Conservation (phyloP, 2,888 invertebrate genomes). For the Metacarcinus magister region DNA sequence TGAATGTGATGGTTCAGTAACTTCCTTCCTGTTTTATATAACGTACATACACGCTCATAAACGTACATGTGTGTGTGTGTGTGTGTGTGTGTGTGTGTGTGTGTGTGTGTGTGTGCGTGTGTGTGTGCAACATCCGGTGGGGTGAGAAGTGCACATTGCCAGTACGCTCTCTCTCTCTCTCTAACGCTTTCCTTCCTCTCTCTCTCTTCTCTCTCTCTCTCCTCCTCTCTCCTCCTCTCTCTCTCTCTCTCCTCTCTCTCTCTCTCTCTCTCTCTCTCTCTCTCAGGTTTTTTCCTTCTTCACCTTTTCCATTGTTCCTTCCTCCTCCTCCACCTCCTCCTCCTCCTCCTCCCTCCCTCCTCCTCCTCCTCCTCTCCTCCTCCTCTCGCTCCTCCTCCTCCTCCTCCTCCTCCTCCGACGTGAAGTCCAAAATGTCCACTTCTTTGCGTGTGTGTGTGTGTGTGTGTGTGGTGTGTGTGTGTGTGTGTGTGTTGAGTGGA, state of each 20-base stretch:
- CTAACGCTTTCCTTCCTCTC: background rate
- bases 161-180: background rate
- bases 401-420: background rate
- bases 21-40: no score
- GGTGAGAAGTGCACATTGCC: background rate
- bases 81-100: background rate
- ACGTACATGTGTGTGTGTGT: background rate
- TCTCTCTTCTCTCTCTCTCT: background rate
- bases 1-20: no score
- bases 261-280: background rate
- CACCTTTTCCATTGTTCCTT: background rate
- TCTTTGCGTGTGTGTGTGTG: background rate
- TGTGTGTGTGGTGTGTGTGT: no score
- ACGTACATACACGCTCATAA: background rate
- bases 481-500: no score
- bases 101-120: background rate
- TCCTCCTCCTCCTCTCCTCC: background rate
- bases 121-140: background rate
- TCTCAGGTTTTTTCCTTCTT: background rate
- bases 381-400: background rate
- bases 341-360: background rate
- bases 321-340: background rate
- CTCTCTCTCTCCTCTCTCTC: conserved; percentile 56
- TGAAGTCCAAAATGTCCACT: background rate
- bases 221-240: conserved; percentile 1